Percentiles rank a stretch among this genome's conserved stretches.
Evolutionary conservation across 2,888 invertebrate genomes (phyloP).

Genomic region (Philereme transversata): DNA sequence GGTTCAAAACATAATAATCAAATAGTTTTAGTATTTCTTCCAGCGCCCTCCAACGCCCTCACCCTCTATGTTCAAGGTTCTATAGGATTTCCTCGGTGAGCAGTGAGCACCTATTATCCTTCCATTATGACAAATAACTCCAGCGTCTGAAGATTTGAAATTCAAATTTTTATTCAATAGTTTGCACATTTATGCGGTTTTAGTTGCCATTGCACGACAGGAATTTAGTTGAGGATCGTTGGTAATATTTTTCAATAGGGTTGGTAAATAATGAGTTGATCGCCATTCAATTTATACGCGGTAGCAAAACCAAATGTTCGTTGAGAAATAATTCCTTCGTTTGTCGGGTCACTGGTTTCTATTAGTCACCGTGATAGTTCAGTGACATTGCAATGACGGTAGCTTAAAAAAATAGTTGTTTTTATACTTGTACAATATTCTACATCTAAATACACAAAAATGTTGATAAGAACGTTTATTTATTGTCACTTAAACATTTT

Average conservation of each 20-base stretch:
- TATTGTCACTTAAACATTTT: no score
- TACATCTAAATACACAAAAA: no score
- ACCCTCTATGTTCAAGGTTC: not conserved
- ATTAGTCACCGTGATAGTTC: no score
- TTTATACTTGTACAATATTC: no score
- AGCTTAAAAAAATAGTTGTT: no score
- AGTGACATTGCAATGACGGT: no score
- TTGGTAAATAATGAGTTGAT: not conserved
- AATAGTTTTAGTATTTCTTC: not conserved
- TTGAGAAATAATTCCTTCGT: no score
- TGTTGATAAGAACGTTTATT: no score
- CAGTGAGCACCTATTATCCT: slow-evolving; percentile 2
- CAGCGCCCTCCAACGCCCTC: not conserved
- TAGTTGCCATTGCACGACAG: not conserved
- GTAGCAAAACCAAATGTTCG: no score
- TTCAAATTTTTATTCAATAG: slow-evolving; percentile 12
- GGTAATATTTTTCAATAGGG: not conserved
- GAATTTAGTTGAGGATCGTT: slow-evolving; percentile 2
- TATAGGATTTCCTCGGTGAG: slow-evolving; percentile 1
- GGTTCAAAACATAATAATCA: no score
- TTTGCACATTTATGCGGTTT: slow-evolving; percentile 7
- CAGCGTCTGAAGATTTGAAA: slow-evolving; percentile 7
- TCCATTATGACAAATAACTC: slow-evolving; percentile 11
- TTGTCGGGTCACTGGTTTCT: no score
- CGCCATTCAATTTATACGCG: no score